Percentiles rank a stretch among this genome's conserved stretches.
These are phyloP conservation scores for Chaetodon auriga DNA, from an alignment of 2,113 vertebrate genomes.

Conservation along the genomic window DNA sequence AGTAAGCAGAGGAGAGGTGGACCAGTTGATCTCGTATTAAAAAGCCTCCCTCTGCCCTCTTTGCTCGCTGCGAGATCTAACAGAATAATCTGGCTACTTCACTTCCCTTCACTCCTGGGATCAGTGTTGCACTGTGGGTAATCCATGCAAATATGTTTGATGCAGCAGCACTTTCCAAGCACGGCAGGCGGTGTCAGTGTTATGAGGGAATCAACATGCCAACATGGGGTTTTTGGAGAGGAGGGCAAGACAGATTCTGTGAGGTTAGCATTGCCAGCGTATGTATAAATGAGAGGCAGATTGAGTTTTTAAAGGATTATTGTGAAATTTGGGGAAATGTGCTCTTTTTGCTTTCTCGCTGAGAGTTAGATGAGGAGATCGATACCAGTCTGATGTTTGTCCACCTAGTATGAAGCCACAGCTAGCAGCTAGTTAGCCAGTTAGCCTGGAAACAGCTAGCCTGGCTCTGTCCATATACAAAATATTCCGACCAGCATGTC, in stretches of 20 bases:
- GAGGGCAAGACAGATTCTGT: background rate
- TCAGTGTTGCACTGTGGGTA: constrained; percentile 48
- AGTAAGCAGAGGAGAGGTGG: background rate
- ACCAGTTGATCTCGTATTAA: background rate
- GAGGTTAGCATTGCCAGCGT: background rate
- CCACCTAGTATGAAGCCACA: too few species aligned
- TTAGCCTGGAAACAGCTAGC: background rate
- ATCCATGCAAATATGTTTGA: constrained; percentile 63
- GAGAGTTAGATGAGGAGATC: too few species aligned
- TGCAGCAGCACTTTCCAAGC: constrained; percentile 52
- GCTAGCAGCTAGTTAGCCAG: background rate
- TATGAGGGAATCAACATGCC: constrained; percentile 8
- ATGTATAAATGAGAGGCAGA: background rate
- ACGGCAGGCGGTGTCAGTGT: background rate
- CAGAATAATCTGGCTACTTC: constrained; percentile 51
- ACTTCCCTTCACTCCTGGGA: constrained; percentile 36
- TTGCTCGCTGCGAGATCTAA: constrained; percentile 37
- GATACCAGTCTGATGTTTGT: too few species aligned
- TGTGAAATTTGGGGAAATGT: background rate
- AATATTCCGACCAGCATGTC: background rate
- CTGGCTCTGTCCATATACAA: background rate
- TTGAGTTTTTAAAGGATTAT: background rate
- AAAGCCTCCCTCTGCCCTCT: background rate
- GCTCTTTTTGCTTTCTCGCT: background rate
- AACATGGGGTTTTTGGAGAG: background rate